Evolutionary conservation across 2,797 vertebrate genomes (phyloP), one percentile per base, ranked within the genome.

Genomic region (Philypnodon macrostomus): DNA sequence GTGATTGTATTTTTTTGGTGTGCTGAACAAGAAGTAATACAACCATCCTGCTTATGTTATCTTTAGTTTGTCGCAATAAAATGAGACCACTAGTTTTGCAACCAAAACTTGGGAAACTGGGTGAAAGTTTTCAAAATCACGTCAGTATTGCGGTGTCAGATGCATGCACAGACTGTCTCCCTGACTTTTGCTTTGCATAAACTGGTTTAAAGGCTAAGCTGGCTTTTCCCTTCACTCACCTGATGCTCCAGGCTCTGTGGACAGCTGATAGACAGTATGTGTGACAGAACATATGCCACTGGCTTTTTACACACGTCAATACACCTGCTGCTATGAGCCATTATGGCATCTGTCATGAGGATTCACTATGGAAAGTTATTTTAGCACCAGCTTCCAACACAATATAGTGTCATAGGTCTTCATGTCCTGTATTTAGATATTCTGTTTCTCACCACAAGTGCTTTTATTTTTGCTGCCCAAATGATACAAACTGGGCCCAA

Each of bases 181-280:
- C 39, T 5, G 1, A n/a, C 47, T 37, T 42, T 53, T 35, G 27
- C 36, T 3, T 30, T 57, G 46, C 49, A 31, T 63, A 24, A 63
- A 49, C 32, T 33, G 73, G 46, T 64, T 74, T 57, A 51, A 47
- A 21, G 52, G 26, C 50, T 70, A 64, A 74, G 53, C 65, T 45
- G 68, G 41, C 26, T 71, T 73, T 54, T 52, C 47, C 48, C 37
- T 4, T 58, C 16, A 5, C 48, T 71, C 65, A 58, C 69, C 70
- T 62, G 63, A 50, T 56, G 53, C 44, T 47, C 21, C 16, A 8
- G 32, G 35, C 48, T 72, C 52, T 53, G 41, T 55, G 49, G 36
- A 54, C 62, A 61, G 47, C 51, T 45, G 50, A 8, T n/a, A n/a
- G 44, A 31, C 52, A 33, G 35, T 19, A 8, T 16, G 45, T 48